Evolutionary conservation across 1,140 invertebrate species (phyloP).

Genomic region (Babylonia areolata): DNA sequence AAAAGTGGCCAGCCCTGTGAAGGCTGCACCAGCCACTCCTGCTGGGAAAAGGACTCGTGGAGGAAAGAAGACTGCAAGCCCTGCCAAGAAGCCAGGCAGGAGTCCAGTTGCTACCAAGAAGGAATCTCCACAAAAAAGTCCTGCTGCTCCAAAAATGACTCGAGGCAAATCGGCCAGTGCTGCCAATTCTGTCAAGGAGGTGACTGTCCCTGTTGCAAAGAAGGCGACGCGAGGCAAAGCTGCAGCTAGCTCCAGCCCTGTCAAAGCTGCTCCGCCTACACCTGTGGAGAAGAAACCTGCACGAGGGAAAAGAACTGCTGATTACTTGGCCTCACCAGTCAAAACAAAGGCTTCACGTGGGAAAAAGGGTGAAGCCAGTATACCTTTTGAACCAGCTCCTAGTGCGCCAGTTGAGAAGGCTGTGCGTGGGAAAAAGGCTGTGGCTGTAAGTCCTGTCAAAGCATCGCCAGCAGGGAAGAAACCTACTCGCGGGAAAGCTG

Average conservation of each 20-base stretch:
- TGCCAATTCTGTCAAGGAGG: not conserved
- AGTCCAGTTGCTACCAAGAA: not conserved
- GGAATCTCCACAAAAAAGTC: not conserved
- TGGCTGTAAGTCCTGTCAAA: not conserved
- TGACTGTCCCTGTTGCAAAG: not conserved
- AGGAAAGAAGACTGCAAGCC: not conserved
- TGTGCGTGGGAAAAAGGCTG: not conserved
- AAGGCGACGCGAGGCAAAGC: not conserved
- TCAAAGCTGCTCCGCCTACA: not conserved
- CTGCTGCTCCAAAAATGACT: not conserved
- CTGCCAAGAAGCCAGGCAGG: not conserved
- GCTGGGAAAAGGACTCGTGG: not conserved
- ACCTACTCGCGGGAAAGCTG: no score
- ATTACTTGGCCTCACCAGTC: not conserved
- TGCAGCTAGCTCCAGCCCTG: not conserved
- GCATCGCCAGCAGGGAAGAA: not conserved
- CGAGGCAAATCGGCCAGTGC: not conserved
- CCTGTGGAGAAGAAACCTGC: not conserved
- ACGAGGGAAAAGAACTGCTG: not conserved
- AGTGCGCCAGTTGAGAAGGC: not conserved
- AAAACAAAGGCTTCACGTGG: not conserved
- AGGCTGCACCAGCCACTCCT: not conserved
- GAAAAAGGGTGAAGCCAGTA: not conserved
- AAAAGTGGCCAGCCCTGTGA: not conserved
- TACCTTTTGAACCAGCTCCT: not conserved